Base-by-base conservation (phyloP, 2,113 vertebrate species). In the Mugil cephalus region DNA sequence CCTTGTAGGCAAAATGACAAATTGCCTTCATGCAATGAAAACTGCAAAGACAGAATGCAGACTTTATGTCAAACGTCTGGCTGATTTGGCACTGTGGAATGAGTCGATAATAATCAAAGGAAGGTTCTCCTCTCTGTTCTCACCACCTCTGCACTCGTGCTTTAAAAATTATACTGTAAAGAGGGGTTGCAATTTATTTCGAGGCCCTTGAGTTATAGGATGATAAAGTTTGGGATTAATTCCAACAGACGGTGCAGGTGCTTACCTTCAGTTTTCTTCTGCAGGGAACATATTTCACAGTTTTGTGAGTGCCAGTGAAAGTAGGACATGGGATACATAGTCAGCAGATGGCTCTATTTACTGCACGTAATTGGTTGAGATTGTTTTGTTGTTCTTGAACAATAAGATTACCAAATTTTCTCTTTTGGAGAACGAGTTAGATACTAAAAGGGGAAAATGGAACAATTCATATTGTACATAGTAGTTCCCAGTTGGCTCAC, bases 201-300 rank as follows among this genome's bases (percentile, higher is more conserved):
- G 9, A 68, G 38, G 17, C 58, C 19, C 58, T 30, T 47, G 58
- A 65, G 50, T 71, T 63, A 53, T 34, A 36, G 39, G n/a, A 55
- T 58, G 73, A 87, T 69, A 35, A 52, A 58, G 47, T 64, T 74
- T 39, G 51, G 53, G 14, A 68, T 62, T 75, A 56, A 80, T 80
- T 74, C 58, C 51, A 45, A 38, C 46, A 60, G 48, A 72, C 65
- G 65, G 18, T 46, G 71, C 61, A 63, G 21, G 42, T 62, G 53
- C 63, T 85, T 62, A 67, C 74, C 79, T 72, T 70, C 73, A 69
- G 21, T 39, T 82, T 36, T 58, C 38, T 79, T 53, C 34, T 40
- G 34, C 43, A 47, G 15, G 43, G 74, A 71, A 45, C 30, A 50
- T 53, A 56, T 65, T 82, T 69, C 36, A 63, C 17, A 46, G 42